Percentiles rank a stretch among this genome's conserved stretches.
phyloP scores from a whole-genome alignment of 1,140 invertebrate genomes.

The Brachionus calyciflorus region DNA sequence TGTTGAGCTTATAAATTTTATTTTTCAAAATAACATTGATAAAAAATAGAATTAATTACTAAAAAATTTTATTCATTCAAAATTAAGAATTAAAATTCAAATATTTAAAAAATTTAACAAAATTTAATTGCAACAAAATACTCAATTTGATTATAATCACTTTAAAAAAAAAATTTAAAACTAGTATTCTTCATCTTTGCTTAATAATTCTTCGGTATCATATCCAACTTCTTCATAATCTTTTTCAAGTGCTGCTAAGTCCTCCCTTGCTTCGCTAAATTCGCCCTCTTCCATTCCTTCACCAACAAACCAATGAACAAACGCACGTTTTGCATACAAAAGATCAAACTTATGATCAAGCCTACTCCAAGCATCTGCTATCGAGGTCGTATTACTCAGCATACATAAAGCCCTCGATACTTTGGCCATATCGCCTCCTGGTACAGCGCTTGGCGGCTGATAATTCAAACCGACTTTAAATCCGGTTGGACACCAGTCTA shows the following conservation, averaged over 20 bases:
- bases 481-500: slow-evolving; percentile 47
- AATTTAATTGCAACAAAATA: neutral
- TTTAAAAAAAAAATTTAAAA: neutral
- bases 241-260: slow-evolving; percentile 77
- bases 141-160: neutral
- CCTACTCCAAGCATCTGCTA: slow-evolving; percentile 71
- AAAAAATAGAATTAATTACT: too few species aligned
- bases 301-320: slow-evolving; percentile 61
- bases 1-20: too few species aligned
- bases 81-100: neutral
- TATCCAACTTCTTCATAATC: slow-evolving; percentile 73
- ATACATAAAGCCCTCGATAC: slow-evolving; percentile 80
- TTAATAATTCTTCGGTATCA: neutral
- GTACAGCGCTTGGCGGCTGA: slow-evolving; percentile 68
- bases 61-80: too few species aligned
- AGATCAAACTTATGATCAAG: slow-evolving; percentile 75
- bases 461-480: slow-evolving; percentile 52
- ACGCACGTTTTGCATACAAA: slow-evolving; percentile 70
- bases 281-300: slow-evolving; percentile 64
- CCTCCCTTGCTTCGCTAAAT: slow-evolving; percentile 77
- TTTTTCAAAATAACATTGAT: too few species aligned
- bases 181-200: neutral
- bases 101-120: neutral
- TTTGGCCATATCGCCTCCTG: slow-evolving; percentile 78
- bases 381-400: slow-evolving; percentile 74